Evolutionary conservation across 2,113 vertebrate genomes (phyloP), one percentile per base, ranked within the genome.

Genomic region (Cephalopterus ornatus): DNA sequence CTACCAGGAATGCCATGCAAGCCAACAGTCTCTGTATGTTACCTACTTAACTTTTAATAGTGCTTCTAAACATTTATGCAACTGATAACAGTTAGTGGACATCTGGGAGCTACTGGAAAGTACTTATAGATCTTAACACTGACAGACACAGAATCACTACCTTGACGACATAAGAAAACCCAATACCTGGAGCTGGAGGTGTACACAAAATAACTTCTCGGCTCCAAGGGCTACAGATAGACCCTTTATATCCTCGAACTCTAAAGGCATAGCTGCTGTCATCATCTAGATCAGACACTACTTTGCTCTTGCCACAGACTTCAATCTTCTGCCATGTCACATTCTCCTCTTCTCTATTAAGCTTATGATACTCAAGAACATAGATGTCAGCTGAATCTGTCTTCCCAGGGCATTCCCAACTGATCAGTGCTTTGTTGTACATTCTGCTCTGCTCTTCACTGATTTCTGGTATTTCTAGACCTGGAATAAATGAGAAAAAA

Each of bases 101-200:
- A 46, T 39, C 35, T 35, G 14, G 27, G 37, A 86, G 26, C 42
- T 42, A 33, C 42, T 68, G 47, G 50, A 92, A 92, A 80, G 19
- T 23, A 52, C 50, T 33, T 41, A 55, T 55, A 80, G n/a, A 21
- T 81, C 47, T 59, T 50, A 66, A 63, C 12, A 59, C 30, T 1
- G 1, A 71, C 1, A 75, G 50, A 59, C 47, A 72, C 6, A 59
- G 37, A 71, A 33, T 62, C 50, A 56, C 41, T 30, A 44, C 17
- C 17, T 46, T 37, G 17, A 14, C 0, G 33, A 81, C 16, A 5
- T 9, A 84, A 52, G 56, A 59, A 92, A 87, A 89, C 1, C 6
- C 11, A 61, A 7, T 98, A 99, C 99, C 99, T 95, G 99, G 98
- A 85, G 99, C 99, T n/a, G 99, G 99, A 11, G 99, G 99, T 0